Percentiles rank a stretch among this genome's conserved stretches.
phyloP scores from a whole-genome alignment of 2,888 invertebrate species.

The Nebria salina region DNA sequence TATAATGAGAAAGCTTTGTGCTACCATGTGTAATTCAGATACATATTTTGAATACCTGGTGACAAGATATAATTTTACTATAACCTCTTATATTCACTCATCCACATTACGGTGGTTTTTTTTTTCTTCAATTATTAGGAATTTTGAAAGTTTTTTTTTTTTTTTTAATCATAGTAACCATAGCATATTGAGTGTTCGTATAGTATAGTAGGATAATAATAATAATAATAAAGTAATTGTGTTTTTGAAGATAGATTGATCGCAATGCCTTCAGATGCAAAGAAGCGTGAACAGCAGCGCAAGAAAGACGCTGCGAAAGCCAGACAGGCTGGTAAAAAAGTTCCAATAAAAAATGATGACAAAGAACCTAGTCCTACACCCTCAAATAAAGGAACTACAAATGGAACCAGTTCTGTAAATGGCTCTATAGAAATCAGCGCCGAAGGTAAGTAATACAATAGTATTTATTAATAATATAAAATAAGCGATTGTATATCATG shows the following conservation, averaged over 20 bases:
- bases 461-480: neutral
- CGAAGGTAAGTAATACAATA: constrained; percentile 69
- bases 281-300: constrained; percentile 96
- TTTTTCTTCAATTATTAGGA: neutral
- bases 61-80: neutral
- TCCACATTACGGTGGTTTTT: constrained; percentile 1
- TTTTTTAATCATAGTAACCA: too few relatives aligned
- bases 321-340: constrained; percentile 65
- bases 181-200: too few relatives aligned
- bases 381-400: constrained; percentile 51
- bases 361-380: constrained; percentile 66
- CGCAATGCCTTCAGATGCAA: constrained; percentile 97
- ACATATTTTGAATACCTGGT: neutral
- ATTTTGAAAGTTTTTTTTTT: neutral
- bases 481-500: neutral
- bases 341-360: constrained; percentile 63
- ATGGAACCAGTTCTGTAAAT: constrained; percentile 51
- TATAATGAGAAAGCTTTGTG: neutral
- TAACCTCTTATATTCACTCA: neutral
- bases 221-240: neutral
- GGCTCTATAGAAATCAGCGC: constrained; percentile 70
- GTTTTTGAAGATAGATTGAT: constrained; percentile 14
- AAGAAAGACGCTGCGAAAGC: constrained; percentile 94
- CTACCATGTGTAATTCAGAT: neutral
- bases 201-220: too few relatives aligned